Percentiles rank a stretch among this genome's conserved stretches.
Conservation (phyloP, 2,113 vertebrate species). For the Amazona guildingii region DNA sequence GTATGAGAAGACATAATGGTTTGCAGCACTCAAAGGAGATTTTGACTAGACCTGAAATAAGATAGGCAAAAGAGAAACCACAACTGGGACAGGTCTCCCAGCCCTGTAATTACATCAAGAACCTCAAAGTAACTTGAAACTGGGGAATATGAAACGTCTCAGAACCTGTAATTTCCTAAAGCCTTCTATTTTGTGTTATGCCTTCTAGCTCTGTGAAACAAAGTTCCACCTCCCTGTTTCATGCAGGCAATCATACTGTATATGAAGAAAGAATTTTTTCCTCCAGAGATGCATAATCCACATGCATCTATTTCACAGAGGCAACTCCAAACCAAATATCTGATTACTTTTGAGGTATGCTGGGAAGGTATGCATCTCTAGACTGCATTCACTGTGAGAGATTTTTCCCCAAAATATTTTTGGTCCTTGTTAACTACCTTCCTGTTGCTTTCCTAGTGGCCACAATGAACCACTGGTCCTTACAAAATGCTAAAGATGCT, state of each 20-base stretch:
- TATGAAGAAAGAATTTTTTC: not conserved
- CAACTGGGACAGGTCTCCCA: not conserved
- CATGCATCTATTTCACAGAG: not conserved
- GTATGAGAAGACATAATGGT: not conserved
- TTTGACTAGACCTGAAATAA: not conserved
- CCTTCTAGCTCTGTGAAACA: not conserved
- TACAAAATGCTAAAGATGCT: not conserved
- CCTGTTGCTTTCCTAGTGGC: not conserved
- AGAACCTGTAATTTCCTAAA: not conserved
- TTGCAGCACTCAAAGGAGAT: not conserved
- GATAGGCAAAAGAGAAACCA: not conserved
- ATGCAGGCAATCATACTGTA: not conserved
- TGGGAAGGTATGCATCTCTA: not conserved
- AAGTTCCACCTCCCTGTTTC: not conserved
- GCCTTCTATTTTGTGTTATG: not conserved
- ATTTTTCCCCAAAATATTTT: not conserved
- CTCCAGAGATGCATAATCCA: not conserved
- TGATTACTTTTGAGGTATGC: not conserved
- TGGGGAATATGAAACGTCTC: not conserved
- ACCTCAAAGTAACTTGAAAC: not conserved
- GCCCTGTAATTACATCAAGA: not conserved
- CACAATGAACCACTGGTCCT: not conserved
- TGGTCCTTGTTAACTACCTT: not conserved
- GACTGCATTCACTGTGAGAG: not conserved
- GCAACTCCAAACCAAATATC: not conserved